These are phyloP conservation scores for Poecilia gillii DNA, from an alignment of 2,797 vertebrate species.

Conservation along the genomic window DNA sequence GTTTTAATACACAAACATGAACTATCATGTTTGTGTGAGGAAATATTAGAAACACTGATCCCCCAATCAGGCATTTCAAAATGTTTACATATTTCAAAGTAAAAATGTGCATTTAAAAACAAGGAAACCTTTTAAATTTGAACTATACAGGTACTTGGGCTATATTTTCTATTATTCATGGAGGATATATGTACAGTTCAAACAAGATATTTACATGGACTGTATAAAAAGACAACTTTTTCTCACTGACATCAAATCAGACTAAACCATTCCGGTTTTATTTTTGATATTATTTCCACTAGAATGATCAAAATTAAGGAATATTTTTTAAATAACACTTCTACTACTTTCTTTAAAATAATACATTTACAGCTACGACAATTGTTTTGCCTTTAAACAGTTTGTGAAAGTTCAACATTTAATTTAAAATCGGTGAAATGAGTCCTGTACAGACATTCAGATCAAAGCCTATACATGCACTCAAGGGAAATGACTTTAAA, in stretches of 20 bases:
- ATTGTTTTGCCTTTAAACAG: background rate
- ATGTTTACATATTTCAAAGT: constrained; percentile 8
- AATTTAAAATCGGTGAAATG: background rate
- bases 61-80: constrained; percentile 21
- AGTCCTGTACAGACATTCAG: background rate
- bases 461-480: background rate
- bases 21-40: constrained; percentile 41
- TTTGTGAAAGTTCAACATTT: background rate
- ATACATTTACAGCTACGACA: background rate
- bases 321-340: background rate
- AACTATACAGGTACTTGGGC: constrained; percentile 9
- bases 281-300: background rate
- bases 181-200: background rate
- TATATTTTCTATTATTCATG: constrained; percentile 12
- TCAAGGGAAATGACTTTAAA: background rate
- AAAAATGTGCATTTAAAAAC: constrained; percentile 2
- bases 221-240: background rate
- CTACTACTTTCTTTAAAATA: background rate
- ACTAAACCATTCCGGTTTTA: background rate
- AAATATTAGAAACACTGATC: constrained; percentile 36
- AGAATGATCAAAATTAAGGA: background rate
- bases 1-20: constrained; percentile 42
- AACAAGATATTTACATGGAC: constrained; percentile 21
- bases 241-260: background rate
- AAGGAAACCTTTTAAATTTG: background rate